A percentile compares a stretch with the other conserved stretches of the same genome.
phyloP scores from a whole-genome alignment of 2,888 invertebrate genomes.

The Torymus texanus region DNA sequence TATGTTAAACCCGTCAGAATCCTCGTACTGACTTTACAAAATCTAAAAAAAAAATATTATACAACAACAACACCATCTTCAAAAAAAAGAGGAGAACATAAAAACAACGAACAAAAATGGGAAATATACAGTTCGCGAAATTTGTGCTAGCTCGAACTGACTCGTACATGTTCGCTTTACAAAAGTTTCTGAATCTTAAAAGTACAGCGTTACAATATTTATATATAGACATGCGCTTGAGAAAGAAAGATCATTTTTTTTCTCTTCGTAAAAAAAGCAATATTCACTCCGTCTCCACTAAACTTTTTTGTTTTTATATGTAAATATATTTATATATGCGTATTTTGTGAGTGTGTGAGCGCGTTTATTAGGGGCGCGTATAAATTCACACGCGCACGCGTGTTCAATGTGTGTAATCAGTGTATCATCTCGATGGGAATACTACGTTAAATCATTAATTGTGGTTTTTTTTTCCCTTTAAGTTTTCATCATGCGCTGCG shows the following conservation, averaged over 20 bases:
- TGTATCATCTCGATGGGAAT: conserved; percentile 35
- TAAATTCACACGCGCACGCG: neutral
- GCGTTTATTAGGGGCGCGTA: conserved; percentile 44
- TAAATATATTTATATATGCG: conserved; percentile 36
- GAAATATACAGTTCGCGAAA: conserved; percentile 12
- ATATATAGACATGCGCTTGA: conserved; percentile 39
- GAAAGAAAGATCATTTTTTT: conserved; percentile 37
- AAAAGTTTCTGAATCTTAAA: conserved; percentile 38
- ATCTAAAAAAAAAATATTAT: conserved; percentile 32
- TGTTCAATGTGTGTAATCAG: conserved; percentile 14
- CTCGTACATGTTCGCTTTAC: conserved; percentile 34
- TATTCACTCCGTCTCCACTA: conserved; percentile 49
- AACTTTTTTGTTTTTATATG: conserved; percentile 29
- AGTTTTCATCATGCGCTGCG: conserved; percentile 42
- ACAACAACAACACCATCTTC: conserved; percentile 22
- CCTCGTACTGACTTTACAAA: conserved; percentile 3
- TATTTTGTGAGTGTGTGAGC: conserved; percentile 18
- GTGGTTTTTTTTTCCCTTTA: conserved; percentile 25
- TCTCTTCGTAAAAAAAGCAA: conserved; percentile 43
- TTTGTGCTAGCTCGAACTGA: conserved; percentile 36
- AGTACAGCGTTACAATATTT: conserved; percentile 25
- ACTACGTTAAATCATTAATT: conserved; percentile 45
- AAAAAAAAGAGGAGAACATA: conserved; percentile 28
- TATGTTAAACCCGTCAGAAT: conserved; percentile 4
- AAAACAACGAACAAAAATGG: conserved; percentile 23